These are phyloP conservation scores for Ephydatia muelleri DNA, from an alignment of 37 sponge, comb jelly and placozoan genomes.

Conservation along the genomic window DNA sequence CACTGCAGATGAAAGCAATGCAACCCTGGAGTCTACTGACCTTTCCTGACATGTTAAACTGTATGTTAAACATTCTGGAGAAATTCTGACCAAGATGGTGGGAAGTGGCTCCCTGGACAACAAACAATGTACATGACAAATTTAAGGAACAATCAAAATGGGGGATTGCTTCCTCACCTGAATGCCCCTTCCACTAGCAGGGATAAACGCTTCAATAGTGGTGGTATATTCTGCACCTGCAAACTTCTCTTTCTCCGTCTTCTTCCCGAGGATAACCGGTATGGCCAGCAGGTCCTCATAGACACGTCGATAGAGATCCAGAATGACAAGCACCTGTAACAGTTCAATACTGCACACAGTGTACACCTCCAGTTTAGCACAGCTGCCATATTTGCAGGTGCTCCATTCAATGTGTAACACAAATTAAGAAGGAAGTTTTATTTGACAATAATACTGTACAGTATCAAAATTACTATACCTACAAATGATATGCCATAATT, in stretches of 20 bases:
- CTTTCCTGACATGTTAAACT: slow-evolving; percentile 79
- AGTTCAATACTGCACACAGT: not conserved
- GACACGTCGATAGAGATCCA: slow-evolving; percentile 89
- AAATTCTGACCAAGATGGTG: slow-evolving; percentile 99
- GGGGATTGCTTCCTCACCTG: slow-evolving; percentile 55
- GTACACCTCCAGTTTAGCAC: not conserved
- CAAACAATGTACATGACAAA: not conserved
- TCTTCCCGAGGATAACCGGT: slow-evolving; percentile 90
- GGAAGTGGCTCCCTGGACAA: slow-evolving; percentile 92
- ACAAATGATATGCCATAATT: too few species aligned
- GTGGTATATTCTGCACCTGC: slow-evolving; percentile 97
- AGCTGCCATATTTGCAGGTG: not conserved
- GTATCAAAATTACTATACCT: too few species aligned
- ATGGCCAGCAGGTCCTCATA: slow-evolving; percentile 97
- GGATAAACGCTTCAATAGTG: slow-evolving; percentile 93
- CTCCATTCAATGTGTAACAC: too few species aligned
- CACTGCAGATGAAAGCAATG: too few species aligned
- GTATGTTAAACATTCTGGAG: slow-evolving; percentile 96
- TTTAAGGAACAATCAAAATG: not conserved
- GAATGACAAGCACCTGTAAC: slow-evolving; percentile 79
- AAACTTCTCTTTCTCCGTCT: slow-evolving; percentile 99
- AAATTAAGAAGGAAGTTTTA: too few species aligned
- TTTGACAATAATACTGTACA: too few species aligned
- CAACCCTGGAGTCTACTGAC: not conserved
- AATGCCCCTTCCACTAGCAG: slow-evolving; percentile 95